Base-by-base conservation (phyloP, 1,140 invertebrate species). In the Micrasema minimum region DNA sequence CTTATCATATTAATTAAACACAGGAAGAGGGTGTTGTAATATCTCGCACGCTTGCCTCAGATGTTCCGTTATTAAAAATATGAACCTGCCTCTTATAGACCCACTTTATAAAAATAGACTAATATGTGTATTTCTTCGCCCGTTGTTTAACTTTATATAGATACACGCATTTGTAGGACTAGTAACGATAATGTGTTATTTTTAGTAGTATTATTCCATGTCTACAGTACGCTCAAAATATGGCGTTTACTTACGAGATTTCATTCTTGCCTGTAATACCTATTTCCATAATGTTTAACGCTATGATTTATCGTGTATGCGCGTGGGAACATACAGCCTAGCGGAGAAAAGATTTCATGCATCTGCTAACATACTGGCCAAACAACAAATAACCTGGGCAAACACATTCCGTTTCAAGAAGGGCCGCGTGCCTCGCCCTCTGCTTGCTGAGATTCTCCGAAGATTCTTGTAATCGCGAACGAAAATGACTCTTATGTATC, bases 1-100 rank as follows among this genome's bases (percentile, higher is more conserved):
- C 37, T 55, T 71, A 71, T 71, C 69, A 64, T 71, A 71, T 71
- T 71, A 65, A 71, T 71, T 71, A 71, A 64, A 50, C 57, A 43
- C 69, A 71, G 69, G 57, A 69, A 69, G 53, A 61, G 53, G 59
- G 59, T 64, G 59, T 64, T 46, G 59, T 64, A 55, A 53, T 66
- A 66, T 41, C 41, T 20, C 35, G 35, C 9, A 31, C 64, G 16
- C 48, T 46, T 23, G 59, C 43, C 20, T 64, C 43, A 46, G 38
- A 64, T 64, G 59, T 64, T 41, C 59, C 59, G 22, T 41, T 64
- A 64, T 31, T 31, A 31, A 31, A 31, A 31, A 64, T 45, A 45
- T 48, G 45, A 64, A 64, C 59, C 59, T 64, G 59, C 59, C 59
- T 38, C 43, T 46, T 46, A 45, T 64, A 64, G 37, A 20, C 57